Evolutionary conservation across 2,888 invertebrate species (phyloP).

Genomic region (Epirrhoe tristata): DNA sequence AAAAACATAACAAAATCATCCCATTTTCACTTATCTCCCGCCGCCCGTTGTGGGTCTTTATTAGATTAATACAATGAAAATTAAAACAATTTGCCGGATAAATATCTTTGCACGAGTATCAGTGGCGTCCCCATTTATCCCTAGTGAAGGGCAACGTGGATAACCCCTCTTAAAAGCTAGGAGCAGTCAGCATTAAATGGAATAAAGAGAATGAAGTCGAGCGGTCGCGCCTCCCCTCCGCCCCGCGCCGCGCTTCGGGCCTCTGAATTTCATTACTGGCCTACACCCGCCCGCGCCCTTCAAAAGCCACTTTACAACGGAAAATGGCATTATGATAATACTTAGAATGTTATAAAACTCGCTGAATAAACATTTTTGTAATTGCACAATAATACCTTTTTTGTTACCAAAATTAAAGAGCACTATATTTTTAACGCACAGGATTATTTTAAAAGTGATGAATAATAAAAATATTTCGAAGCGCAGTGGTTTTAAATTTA

Average conservation of each 20-base stretch:
- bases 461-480: background rate
- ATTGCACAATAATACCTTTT: constrained; percentile 72
- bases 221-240: constrained; percentile 70
- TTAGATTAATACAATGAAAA: constrained; percentile 85
- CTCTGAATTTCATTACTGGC: constrained; percentile 84
- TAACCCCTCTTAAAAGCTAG: constrained; percentile 86
- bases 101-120: constrained; percentile 84
- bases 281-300: constrained; percentile 62
- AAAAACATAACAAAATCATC: constrained; percentile 73
- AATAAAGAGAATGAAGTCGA: constrained; percentile 84
- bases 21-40: constrained; percentile 75
- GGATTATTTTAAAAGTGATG: background rate
- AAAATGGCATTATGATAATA: constrained; percentile 84
- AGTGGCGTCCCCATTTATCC: constrained; percentile 83
- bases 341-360: constrained; percentile 81
- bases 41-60: constrained; percentile 80
- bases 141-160: constrained; percentile 82
- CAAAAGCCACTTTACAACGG: constrained; percentile 83
- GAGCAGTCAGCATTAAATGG: constrained; percentile 85
- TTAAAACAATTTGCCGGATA: constrained; percentile 86
- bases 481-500: background rate
- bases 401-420: constrained; percentile 25
- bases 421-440: background rate
- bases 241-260: constrained; percentile 54
- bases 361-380: constrained; percentile 81